Base-by-base conservation (phyloP, 2,888 invertebrate genomes). In the Nephrotoma guestfalica region DNA sequence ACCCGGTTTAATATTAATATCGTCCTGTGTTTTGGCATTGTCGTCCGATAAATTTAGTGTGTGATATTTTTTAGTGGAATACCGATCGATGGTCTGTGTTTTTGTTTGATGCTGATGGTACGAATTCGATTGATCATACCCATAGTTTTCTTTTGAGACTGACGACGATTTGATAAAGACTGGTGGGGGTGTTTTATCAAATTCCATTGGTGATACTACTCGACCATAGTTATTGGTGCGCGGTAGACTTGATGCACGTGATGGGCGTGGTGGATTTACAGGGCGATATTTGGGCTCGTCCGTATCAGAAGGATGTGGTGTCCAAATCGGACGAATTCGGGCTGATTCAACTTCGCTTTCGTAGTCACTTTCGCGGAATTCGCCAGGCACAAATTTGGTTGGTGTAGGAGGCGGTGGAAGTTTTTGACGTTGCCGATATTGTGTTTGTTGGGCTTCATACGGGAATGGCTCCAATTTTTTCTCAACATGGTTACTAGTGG, bases 291-390 rank as follows among this genome's bases (percentile, higher is more conserved):
- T 92, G 1, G 93, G 92, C 85, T 93, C 93, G 86, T 94, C 93
- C 0, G 91, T 92, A 87, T 94, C 94, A 86, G 92, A 92, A 18
- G 93, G 93, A 11, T 92, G 91, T 0, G 95, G 95, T 0, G 93
- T 92, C 95, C 95, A 95, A 87, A 94, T 92, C 0, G 94, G 92
- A 86, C 93, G 93, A 87, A 95, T 94, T 88, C 92, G 92, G 0
- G 92, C 90, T 13, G 92, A 91, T 87, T 95, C 95, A 5, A 93
- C 92, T 89, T 95, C 95, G 89, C 94, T 94, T 88, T 95, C 95
- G 88, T 95, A 95, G 89, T 95, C 95, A 86, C 94, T 94, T 88
- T 95, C 95, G 15, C 93, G 92, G 88, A 93, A 94, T 87, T 94
- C 94, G 11, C 94, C 94, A 6, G 93, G 94, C 30, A 94, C 90